Evolutionary conservation across 2,888 invertebrate genomes (phyloP).

Genomic region (Melinopterus prodromus): DNA sequence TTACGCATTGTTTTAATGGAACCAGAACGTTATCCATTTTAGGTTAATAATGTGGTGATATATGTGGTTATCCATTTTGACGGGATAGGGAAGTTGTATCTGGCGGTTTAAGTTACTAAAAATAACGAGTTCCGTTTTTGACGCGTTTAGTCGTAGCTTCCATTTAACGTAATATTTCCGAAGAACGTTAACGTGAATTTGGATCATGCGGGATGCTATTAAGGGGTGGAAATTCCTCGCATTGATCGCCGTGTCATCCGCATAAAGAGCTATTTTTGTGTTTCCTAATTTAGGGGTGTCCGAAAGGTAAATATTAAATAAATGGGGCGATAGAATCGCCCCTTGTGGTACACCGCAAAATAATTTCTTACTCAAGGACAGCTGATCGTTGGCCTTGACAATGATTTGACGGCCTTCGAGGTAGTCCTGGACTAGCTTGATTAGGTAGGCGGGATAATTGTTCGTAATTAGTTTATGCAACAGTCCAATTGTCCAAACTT

Average conservation of each 20-base stretch:
- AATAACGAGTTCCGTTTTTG: too few relatives aligned
- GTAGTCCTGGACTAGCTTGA: conserved; percentile 37
- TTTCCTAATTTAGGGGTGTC: background rate
- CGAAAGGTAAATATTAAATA: background rate
- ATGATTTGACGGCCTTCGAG: too few relatives aligned
- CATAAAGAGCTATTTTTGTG: background rate
- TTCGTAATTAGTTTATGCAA: too few relatives aligned
- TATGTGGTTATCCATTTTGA: background rate
- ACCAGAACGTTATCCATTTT: too few relatives aligned
- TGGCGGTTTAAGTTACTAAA: background rate
- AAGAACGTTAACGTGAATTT: background rate
- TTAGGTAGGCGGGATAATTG: conserved; percentile 40
- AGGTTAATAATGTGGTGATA: too few relatives aligned
- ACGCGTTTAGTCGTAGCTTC: background rate
- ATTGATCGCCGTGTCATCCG: conserved; percentile 7
- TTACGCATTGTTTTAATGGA: too few relatives aligned
- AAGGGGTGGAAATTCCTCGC: background rate
- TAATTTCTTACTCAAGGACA: background rate
- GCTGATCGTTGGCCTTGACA: background rate
- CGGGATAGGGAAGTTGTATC: background rate
- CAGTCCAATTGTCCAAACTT: too few relatives aligned
- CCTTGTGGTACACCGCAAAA: background rate
- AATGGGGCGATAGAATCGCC: background rate
- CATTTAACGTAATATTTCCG: background rate
- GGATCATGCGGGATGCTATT: background rate